Base-by-base conservation (phyloP, 2,797 vertebrate species). In the Tinamus major region DNA sequence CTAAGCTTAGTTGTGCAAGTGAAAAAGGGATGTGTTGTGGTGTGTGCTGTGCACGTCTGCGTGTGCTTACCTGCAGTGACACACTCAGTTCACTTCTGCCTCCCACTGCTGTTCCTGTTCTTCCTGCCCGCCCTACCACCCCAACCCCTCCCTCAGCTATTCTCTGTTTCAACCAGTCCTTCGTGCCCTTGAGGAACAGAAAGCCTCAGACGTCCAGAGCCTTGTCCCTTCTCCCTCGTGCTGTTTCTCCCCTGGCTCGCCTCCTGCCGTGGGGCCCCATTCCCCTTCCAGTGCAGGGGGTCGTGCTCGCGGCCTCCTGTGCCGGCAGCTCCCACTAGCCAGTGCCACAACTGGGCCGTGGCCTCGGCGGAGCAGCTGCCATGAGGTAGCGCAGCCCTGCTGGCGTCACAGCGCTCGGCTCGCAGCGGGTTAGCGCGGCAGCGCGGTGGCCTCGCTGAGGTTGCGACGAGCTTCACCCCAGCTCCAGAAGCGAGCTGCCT, bases 301-400 rank as follows among this genome's bases (percentile, higher is more conserved):
- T 31, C 42, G 23, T 42, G 44, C 44, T 42, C 62, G 64, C 48
- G 42, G 13, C 26, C 64, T 49, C 82, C 44, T 31, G 48, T 44
- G 39, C 33, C 0, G 5, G 37, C 55, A 59, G n/a, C 13, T 63
- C 61, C 74, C 0, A 0, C 51, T 70, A 13, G 39, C 24, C 0
- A 1, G 39, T 16, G 29, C 23, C 31, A 9, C 77, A 14, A 62
- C 72, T 39, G 56, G 56, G 56, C 23, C 5, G 7, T 26, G 21
- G 31, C 62, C 27, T n/a, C 48, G 7, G 18, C 9, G 67, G 29
- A 68, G 67, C n/a, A 23, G 56, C 79, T 29, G 23, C 51, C 61
- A 21, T 31, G 65, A 86, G 42, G 80, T 62, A 78, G 62, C 0
- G 4, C 35, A 24, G 15, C 27, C 53, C 31, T 70, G 27, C 70